Evolutionary conservation across 2,888 invertebrate species (phyloP).

Genomic region (Drosophila nr. perissopoda): DNA sequence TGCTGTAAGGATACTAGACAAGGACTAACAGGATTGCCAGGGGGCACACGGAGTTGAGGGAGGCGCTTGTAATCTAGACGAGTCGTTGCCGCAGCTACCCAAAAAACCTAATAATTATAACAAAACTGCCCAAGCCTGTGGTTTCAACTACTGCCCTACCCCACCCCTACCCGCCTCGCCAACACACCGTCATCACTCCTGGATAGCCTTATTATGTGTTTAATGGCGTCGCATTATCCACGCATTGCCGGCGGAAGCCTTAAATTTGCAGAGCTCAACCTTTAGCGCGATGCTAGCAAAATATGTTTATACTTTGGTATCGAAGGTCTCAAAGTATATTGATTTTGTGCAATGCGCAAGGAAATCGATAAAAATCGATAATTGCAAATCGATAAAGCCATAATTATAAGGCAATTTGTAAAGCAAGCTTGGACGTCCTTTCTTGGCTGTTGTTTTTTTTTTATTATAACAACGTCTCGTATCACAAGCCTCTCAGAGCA

Average conservation of each 20-base stretch:
- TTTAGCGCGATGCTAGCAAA: constrained; percentile 36
- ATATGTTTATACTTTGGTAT: constrained; percentile 9
- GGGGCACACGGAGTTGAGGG: background rate
- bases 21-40: background rate
- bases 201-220: constrained; percentile 57
- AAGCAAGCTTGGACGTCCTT: too few relatives aligned
- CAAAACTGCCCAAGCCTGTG: constrained; percentile 26
- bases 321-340: background rate
- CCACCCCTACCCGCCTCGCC: too few relatives aligned
- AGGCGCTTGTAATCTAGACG: constrained; percentile 42
- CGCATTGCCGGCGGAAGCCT: constrained; percentile 66
- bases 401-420: too few relatives aligned
- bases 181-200: background rate
- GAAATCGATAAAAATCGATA: too few relatives aligned
- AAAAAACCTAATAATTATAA: constrained; percentile 68
- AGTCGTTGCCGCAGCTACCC: constrained; percentile 44
- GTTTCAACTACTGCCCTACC: background rate
- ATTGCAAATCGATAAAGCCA: too few relatives aligned
- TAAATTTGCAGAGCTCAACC: constrained; percentile 59
- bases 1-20: background rate
- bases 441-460: too few relatives aligned
- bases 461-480: too few relatives aligned
- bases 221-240: constrained; percentile 71
- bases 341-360: too few relatives aligned
- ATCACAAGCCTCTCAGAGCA: too few relatives aligned